These are phyloP conservation scores for Amphipyra tragopoginis DNA, from an alignment of 2,888 invertebrate species.

Conservation along the genomic window DNA sequence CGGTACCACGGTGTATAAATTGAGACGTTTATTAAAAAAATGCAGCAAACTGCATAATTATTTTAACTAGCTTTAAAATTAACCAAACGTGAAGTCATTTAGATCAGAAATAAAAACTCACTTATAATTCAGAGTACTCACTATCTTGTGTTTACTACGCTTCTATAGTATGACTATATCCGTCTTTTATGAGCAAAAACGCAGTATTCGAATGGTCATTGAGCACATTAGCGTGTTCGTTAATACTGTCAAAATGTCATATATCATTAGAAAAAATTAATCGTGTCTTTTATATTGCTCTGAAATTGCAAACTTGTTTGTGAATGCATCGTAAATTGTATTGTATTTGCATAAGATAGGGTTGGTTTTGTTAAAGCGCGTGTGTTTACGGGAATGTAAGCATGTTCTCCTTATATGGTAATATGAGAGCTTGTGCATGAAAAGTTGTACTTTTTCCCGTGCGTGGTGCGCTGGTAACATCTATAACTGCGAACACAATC, in stretches of 20 bases:
- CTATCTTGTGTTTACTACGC: slow-evolving; percentile 5
- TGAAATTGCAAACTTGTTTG: slow-evolving; percentile 17
- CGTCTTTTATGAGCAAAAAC: slow-evolving; percentile 45
- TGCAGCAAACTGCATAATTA: background rate
- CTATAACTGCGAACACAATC: slow-evolving; percentile 77
- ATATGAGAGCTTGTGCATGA: slow-evolving; percentile 66
- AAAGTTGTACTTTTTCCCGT: slow-evolving; percentile 65
- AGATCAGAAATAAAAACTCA: slow-evolving; percentile 7
- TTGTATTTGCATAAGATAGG: slow-evolving; percentile 25
- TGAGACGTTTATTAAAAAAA: background rate
- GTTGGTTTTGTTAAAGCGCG: slow-evolving; percentile 23
- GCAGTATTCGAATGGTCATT: slow-evolving; percentile 38
- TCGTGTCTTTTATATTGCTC: slow-evolving; percentile 22
- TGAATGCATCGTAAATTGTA: slow-evolving; percentile 13
- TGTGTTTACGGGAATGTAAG: slow-evolving; percentile 48
- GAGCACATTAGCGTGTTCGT: slow-evolving; percentile 46
- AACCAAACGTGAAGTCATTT: slow-evolving; percentile 16
- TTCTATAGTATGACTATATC: slow-evolving; percentile 25
- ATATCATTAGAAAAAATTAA: slow-evolving; percentile 49
- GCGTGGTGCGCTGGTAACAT: slow-evolving; percentile 68
- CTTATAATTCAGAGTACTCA: slow-evolving; percentile 14
- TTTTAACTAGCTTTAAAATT: slow-evolving; percentile 7
- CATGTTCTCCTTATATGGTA: slow-evolving; percentile 63
- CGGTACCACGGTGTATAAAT: too few relatives aligned
- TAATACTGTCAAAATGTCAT: slow-evolving; percentile 57